Percentiles rank a stretch among this genome's conserved stretches.
Conservation (phyloP, 64 coral and sea anemone genomes). For the Montipora capricornis region DNA sequence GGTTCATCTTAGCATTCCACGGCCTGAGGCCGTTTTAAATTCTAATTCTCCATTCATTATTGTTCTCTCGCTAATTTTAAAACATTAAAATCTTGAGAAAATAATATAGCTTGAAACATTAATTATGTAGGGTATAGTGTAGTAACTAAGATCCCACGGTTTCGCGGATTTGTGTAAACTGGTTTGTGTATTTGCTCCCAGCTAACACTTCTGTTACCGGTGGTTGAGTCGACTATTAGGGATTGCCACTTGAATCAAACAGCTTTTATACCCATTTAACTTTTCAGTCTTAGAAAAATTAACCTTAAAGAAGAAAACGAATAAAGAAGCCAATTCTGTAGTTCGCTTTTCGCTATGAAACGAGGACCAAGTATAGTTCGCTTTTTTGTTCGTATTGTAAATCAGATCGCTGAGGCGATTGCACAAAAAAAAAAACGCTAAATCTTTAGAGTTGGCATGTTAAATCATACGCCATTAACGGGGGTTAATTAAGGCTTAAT, state of each 20-base stretch:
- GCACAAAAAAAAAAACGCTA: not conserved
- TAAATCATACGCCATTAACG: not conserved
- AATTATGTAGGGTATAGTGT: not conserved
- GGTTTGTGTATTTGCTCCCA: not conserved
- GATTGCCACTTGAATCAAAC: not conserved
- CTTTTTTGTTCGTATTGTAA: not conserved
- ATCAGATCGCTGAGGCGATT: not conserved
- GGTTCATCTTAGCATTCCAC: not conserved
- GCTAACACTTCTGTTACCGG: not conserved
- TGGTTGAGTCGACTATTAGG: not conserved
- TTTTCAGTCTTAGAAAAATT: not conserved
- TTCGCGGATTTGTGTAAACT: not conserved
- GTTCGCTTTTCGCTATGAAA: no score
- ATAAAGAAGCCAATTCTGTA: no score
- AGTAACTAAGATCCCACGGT: not conserved
- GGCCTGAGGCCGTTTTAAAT: not conserved
- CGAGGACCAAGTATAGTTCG: not conserved
- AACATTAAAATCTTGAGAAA: not conserved
- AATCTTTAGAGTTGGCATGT: not conserved
- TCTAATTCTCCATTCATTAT: not conserved
- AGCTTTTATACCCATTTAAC: not conserved
- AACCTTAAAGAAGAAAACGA: no score
- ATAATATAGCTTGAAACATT: not conserved
- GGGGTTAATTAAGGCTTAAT: no score
- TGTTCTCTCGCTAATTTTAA: not conserved